phyloP scores from a whole-genome alignment of 2,113 vertebrate genomes.

The Chlorodrepanis virens region DNA sequence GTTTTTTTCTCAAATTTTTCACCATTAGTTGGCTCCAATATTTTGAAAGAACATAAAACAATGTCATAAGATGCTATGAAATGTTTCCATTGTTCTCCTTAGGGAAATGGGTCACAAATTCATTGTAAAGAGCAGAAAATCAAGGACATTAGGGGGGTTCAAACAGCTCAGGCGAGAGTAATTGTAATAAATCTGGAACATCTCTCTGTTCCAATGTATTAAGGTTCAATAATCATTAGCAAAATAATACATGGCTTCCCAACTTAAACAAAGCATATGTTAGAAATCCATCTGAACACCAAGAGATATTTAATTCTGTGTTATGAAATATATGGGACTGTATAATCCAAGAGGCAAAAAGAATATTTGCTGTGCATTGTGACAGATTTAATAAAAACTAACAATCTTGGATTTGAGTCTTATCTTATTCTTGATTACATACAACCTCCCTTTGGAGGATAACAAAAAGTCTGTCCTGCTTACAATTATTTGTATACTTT shows the following conservation, averaged over 20 bases:
- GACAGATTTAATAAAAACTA: not conserved
- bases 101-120: not conserved
- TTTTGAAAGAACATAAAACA: not conserved
- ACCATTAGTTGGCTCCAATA: not conserved
- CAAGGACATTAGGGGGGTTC: not conserved
- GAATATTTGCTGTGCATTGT: not conserved
- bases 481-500: not conserved
- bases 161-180: not conserved
- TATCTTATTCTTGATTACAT: not conserved
- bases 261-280: not conserved
- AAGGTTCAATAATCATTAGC: not conserved
- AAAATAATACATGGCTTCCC: not conserved
- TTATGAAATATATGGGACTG: not conserved
- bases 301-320: not conserved
- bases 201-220: not conserved
- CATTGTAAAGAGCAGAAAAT: constrained; percentile 4
- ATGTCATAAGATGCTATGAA: not conserved
- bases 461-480: not conserved
- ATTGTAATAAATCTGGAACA: not conserved
- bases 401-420: not conserved
- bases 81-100: constrained; percentile 16
- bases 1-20: not conserved
- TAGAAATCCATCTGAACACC: not conserved
- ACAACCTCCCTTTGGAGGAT: not conserved
- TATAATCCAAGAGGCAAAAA: not conserved